phyloP scores from a whole-genome alignment of 2,113 vertebrate species.

The Microcebus lehilahytsara region DNA sequence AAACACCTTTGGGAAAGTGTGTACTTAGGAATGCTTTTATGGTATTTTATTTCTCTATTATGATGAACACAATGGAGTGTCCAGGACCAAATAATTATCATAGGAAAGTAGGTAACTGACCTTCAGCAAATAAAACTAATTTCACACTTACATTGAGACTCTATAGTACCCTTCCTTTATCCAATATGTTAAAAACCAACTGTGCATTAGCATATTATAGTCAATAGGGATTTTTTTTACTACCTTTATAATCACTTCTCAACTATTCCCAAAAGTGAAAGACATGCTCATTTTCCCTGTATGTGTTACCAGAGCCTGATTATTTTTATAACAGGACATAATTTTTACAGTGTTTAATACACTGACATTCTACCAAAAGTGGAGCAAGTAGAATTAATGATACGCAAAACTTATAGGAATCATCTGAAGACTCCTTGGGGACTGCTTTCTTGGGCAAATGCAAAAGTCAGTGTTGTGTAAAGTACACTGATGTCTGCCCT shows the following conservation, averaged over 20 bases:
- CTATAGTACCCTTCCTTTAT: not conserved
- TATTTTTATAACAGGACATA: not conserved
- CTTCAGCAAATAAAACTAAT: constrained; percentile 16
- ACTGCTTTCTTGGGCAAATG: not conserved
- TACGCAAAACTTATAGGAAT: not conserved
- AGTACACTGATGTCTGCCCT: not conserved
- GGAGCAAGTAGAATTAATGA: not conserved
- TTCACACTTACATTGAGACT: not conserved
- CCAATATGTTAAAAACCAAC: not conserved
- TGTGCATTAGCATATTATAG: not conserved
- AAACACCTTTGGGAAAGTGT: not conserved
- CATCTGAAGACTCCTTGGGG: not conserved
- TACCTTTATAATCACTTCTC: not conserved
- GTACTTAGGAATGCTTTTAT: not conserved
- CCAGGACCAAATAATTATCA: not conserved
- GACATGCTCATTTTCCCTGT: not conserved
- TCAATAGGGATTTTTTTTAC: not conserved
- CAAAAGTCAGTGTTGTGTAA: not conserved
- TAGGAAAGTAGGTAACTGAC: not conserved
- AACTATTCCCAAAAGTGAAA: not conserved
- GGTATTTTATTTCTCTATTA: not conserved
- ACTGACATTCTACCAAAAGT: not conserved
- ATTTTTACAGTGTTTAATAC: not conserved
- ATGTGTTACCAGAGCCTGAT: not conserved
- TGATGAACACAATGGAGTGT: not conserved